Evolutionary conservation across 2,888 invertebrate genomes (phyloP), one percentile per base, ranked within the genome.

Genomic region (Salticus scenicus): DNA sequence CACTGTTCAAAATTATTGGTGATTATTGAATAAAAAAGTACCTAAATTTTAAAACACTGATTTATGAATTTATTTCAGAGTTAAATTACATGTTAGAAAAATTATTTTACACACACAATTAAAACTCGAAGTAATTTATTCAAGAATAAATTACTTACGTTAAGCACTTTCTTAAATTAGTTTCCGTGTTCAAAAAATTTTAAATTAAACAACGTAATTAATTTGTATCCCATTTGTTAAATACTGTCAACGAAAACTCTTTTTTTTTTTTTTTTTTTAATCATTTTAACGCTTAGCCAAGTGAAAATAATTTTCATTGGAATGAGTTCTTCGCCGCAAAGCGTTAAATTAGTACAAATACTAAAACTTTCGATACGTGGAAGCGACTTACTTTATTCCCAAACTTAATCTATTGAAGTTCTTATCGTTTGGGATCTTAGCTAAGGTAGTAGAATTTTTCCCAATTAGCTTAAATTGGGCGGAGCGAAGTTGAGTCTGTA

Each of bases 381-480:
- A 24, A 1, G 24, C 1, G 20, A 12, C 12, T 5, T 17, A 57
- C 24, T 57, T 10, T 14, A 47, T 14, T 57, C 24, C 24, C 24
- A 57, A 24, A 24, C 57, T 57, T 57, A 57, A 57, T 57, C 5
- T 24, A 57, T 24, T 24, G 5, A 20, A 0, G 57, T 24, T 57
- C 57, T 57, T 24, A 24, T 57, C 57, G 57, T 24, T 12, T 4
- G 24, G 57, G 57, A 57, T 57, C 57, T 24, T 24, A 12, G 24
- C 20, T 57, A 57, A 57, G 57, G 57, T 57, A 24, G 24, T 4
- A 57, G 24, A 57, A 57, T 57, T 57, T 57, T 57, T 57, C 57
- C 57, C 57, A 57, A 57, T 57, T 57, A 57, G 57, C 57, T 57
- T 57, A 57, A 57, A 57, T 57, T 57, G 57, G 57, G 57, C 24